phyloP scores from a whole-genome alignment of 64 coral and sea anemone genomes.

The Actinia tenebrosa region DNA sequence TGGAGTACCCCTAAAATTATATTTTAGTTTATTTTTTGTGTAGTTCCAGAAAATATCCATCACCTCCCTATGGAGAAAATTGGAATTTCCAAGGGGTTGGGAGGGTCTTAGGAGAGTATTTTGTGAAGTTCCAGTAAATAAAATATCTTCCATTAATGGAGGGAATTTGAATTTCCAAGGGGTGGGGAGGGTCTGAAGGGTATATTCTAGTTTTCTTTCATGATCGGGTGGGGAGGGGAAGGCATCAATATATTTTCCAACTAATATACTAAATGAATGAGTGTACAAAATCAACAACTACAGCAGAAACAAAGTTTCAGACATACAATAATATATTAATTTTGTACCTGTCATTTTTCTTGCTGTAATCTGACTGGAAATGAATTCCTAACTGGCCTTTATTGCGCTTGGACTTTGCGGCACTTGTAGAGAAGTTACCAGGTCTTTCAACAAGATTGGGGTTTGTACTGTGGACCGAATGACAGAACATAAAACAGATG shows the following conservation, averaged over 20 bases:
- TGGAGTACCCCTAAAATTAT: constrained; percentile 58
- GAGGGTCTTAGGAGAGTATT: too few species aligned
- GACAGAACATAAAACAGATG: neutral
- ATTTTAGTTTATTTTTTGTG: neutral
- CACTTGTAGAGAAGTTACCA: constrained; percentile 38
- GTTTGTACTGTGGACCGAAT: constrained; percentile 38
- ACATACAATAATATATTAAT: too few species aligned
- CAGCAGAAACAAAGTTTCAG: too few species aligned
- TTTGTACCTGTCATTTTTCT: constrained; percentile 86
- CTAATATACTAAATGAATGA: too few species aligned
- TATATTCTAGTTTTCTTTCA: too few species aligned
- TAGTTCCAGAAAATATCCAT: too few species aligned
- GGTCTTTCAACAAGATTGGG: constrained; percentile 65
- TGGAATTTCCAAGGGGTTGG: too few species aligned
- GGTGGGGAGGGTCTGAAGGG: neutral
- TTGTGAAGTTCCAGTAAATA: too few species aligned
- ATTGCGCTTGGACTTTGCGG: constrained; percentile 53
- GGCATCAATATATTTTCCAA: too few species aligned
- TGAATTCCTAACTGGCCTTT: constrained; percentile 80
- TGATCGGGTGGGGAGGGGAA: too few species aligned
- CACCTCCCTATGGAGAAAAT: neutral
- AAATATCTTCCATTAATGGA: too few species aligned
- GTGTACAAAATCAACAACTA: too few species aligned
- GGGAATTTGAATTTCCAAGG: neutral
- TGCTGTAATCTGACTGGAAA: constrained; percentile 75